These are phyloP conservation scores for Trachelus stipa DNA, from an alignment of 2,888 invertebrate genomes.

Conservation along the genomic window DNA sequence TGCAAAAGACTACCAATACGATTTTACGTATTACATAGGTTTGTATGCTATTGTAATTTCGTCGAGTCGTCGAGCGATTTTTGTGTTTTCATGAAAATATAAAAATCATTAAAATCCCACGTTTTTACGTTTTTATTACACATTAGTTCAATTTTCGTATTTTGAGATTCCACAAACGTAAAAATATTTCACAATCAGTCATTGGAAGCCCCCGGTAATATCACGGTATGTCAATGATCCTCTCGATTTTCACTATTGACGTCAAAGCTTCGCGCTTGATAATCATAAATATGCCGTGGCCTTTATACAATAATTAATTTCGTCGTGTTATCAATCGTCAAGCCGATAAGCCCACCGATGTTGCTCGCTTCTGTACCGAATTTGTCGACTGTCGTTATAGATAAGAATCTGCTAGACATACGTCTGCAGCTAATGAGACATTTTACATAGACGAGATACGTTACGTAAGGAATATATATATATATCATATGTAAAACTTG, in stretches of 20 bases:
- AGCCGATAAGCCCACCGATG: constrained; percentile 17
- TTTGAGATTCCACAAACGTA: background rate
- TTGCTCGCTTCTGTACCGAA: background rate
- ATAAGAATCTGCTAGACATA: too few relatives aligned
- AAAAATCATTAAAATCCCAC: background rate
- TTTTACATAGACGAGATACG: background rate
- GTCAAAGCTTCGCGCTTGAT: constrained; percentile 25
- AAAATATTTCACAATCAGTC: background rate
- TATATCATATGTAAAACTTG: too few relatives aligned
- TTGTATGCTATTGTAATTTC: background rate
- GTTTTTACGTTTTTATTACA: too few relatives aligned
- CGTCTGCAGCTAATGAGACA: background rate
- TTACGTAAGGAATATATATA: background rate
- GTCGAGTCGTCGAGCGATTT: background rate
- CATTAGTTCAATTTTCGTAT: rapidly evolving
- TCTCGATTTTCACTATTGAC: constrained; percentile 22
- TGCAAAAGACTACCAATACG: background rate
- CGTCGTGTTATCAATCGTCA: constrained; percentile 37
- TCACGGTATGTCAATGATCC: background rate
- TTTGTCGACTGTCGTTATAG: too few relatives aligned
- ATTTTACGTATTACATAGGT: background rate
- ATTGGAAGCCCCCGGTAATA: background rate
- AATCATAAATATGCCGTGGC: constrained; percentile 17
- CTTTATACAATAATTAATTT: constrained; percentile 46
- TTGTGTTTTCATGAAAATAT: background rate